These are phyloP conservation scores for Arizona elegans DNA, from an alignment of 2,113 vertebrate species.

Conservation along the genomic window DNA sequence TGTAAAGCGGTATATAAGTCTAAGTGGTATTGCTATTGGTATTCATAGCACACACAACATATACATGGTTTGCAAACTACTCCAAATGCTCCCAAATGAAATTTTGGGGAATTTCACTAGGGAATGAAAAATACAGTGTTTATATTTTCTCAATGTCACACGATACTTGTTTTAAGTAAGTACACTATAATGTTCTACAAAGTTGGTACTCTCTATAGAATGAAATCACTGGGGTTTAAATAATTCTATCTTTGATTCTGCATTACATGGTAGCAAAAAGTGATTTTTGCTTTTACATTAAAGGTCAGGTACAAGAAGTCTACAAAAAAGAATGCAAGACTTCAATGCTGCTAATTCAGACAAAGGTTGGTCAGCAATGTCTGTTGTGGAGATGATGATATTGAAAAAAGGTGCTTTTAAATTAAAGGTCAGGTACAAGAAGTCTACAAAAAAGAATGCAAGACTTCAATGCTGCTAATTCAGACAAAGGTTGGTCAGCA, in stretches of 20 bases:
- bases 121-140: neutral
- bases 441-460: neutral
- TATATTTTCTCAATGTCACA: neutral
- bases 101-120: neutral
- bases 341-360: neutral
- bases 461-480: neutral
- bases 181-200: slow-evolving; percentile 10
- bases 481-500: neutral
- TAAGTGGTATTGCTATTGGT: too few species aligned
- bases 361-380: neutral
- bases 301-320: slow-evolving; percentile 6
- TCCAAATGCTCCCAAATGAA: neutral
- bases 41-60: neutral
- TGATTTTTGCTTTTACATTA: neutral
- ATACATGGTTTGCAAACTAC: neutral
- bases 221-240: neutral
- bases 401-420: neutral
- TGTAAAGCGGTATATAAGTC: too few species aligned
- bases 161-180: neutral
- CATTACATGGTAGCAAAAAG: neutral
- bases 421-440: neutral
- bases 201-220: slow-evolving; percentile 14
- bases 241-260: neutral
- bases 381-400: neutral
- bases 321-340: neutral